Evolutionary conservation across 2,113 vertebrate species (phyloP), one percentile per base, ranked within the genome.

Genomic region (Clupea harengus): DNA sequence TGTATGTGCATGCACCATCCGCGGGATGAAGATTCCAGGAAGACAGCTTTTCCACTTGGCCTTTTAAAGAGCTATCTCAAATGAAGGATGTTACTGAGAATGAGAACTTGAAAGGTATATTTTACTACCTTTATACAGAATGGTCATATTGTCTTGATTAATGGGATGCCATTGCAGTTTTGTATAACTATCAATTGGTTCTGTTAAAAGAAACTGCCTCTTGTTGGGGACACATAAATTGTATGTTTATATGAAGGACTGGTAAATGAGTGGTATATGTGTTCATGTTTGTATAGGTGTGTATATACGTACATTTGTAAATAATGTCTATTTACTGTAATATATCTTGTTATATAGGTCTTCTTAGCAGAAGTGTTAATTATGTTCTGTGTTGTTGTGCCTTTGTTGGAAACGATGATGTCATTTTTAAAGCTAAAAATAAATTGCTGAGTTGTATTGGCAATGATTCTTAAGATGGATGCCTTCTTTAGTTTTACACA

Each of bases 121-220:
- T 87, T 52, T 84, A 81, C 88, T 91, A 89, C 92, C 92, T 91
- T 91, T 93, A 90, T 91, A 86, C 49, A 89, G 83, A 82, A 82
- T 80, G 44, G 89, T 90, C 85, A 28, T 54, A 92, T 91, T 89
- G 86, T 85, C 45, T n/a, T 87, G 32, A 75, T 82, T 84, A 57
- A 82, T 85, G 81, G 89, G 25, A 88, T 89, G 85, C 87, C 10
- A 72, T 32, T 28, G 64, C 64, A 88, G 88, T 89, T 91, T 89
- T 89, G 90, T 60, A 20, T 5, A 91, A 88, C 86, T 85, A 57
- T 93, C 91, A 84, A 78, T 84, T 89, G 94, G 97, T 97, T 98
- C 97, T 99, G 97, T 99, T 99, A 96, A 96, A 99, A 97, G 97
- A 98, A n/a, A 96, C 97, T 95, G 92, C 88, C 64, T 88, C 90